Base-by-base conservation (phyloP, 2,113 vertebrate genomes). In the Potamarius usumacintae region DNA sequence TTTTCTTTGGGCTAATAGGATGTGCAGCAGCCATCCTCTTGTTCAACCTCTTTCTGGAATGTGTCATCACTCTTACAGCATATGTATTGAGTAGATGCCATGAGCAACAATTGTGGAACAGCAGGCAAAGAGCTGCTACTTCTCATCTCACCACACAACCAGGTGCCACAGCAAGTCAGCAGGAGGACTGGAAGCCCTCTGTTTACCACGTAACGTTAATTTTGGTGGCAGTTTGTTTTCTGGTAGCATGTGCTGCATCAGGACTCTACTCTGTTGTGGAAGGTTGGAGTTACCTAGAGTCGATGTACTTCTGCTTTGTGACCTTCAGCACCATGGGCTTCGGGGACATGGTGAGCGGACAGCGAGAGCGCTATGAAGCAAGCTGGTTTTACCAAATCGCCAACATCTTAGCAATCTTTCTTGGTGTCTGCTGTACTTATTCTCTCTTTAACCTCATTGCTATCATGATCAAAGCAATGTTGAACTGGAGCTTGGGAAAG, bases 281-380 rank as follows among this genome's bases (percentile, higher is more conserved):
- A 86, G 92, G 90, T 50, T 94, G 94, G 94, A 90, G 84, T 18
- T 95, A 91, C 88, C 57, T 86, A 5, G 93, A 94, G 78, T 94
- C 93, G 0, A 90, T 95, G 67, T 94, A 94, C 85, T 94, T 94
- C 88, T 95, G 93, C 90, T 95, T 94, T 6, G 93, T 94, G 85
- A 91, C 94, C 0, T 94, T 95, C 86, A 93, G 91, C 90, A 95
- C 92, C 0, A 92, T 94, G 52, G 94, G 94, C 48, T 95, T 95
- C 7, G 92, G 94, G 8, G 95, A 94, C 87, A 91, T 94, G 91
- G 94, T 94, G 8, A 95, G 93, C 30, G 81, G 91, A 52, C 94
- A 94, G 81, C 89, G 89, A 78, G 88, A 89, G 30, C 79, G 85
- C 15, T 92, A 94, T 6, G 65, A 90, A 53, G 63, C 87, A 57